Evolutionary conservation across 2,888 invertebrate species (phyloP), one percentile per base, ranked within the genome.

Genomic region (Automeris io): DNA sequence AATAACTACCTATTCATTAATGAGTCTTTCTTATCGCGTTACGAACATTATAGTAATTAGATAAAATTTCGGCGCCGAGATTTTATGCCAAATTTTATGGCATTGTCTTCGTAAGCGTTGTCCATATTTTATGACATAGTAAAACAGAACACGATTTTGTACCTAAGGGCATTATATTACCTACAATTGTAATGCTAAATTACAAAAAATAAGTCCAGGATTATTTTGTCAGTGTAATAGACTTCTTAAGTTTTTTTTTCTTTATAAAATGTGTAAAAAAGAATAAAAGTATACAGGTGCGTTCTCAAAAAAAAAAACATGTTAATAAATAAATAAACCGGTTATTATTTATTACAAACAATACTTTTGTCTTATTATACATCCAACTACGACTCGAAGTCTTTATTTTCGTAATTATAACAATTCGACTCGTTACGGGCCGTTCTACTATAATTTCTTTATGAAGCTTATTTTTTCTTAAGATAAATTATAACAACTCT

Each of bases 81-180:
- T 79, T 83, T 81, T 81, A 83, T 78, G 71, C 66, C 76, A 71
- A 74, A 72, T 80, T 81, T 82, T 82, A 82, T 76, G 60, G 67
- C 70, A 79, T 75, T 81, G 79, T 79, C 79, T 80, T 71, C 70
- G 69, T 77, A 79, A 80, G 82, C 67, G 72, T 71, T 79, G 76
- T 77, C 76, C 78, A 59, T 77, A 58, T 76, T 80, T 80, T 78
- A 77, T 70, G 68, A 58, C 56, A 59, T 52, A 63, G 54, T 76
- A 75, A 77, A 78, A 73, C 68, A 66, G 46, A 37, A 39, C n/a
- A 36, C 37, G 26, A 52, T 49, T 47, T 50, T 51, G 45, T 66
- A 57, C 56, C 57, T 19, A 16, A 3, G 8, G 63, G 61, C 61
- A 64, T 66, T 62, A 61, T 60, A 66, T 62, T 63, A 65, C 34